Base-by-base conservation (phyloP, 2,113 vertebrate genomes). In the Prochilodus magdalenae region DNA sequence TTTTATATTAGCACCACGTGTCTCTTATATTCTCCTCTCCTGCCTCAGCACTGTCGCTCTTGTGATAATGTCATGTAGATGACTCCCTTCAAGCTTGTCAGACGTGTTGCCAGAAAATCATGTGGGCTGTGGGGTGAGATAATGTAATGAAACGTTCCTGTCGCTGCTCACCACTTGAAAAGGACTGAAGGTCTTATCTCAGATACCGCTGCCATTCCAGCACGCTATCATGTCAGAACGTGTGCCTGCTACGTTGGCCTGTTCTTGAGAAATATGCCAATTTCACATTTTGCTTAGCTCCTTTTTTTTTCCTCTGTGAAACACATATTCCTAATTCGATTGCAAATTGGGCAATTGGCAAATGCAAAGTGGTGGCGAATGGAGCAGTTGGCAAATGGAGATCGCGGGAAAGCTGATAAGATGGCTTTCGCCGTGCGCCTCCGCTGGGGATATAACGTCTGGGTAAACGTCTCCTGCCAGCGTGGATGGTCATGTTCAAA, bases 321-420 rank as follows among this genome's bases (percentile, higher is more conserved):
- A 44, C 2, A 24, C 36, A 44, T 70, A 44, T 44, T 24, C 40
- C 14, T 44, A 70, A 70, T 70, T 26, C 24, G 20, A 30, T 40
- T n/a, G 33, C 66, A 70, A 70, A 70, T 44, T 44, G 65, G 36
- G 30, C 65, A 36, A 36, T 36, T 33, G 65, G 65, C 65, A 36
- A 36, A 67, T 2, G 65, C 29, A 67, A 5, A 36, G 65, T 36
- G 18, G 29, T 67, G 65, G 20, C 27, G 6, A 65, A 65, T 65
- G 30, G 65, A 36, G 65, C 30, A 36, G 33, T 27, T 22, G 65
- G 65, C 30, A 67, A 33, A 33, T 11, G 20, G 65, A 36, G 65
- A 36, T 20, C 6, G 4, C 29, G 29, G 66, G 33, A 24, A 70
- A 40, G 16, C 22, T 67, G 65, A 36, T 67, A 36, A 67, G 33